A percentile compares a stretch with the other conserved stretches of the same genome.
Evolutionary conservation across 1,140 invertebrate species (phyloP).

Genomic region (Papilio polyxenes): DNA sequence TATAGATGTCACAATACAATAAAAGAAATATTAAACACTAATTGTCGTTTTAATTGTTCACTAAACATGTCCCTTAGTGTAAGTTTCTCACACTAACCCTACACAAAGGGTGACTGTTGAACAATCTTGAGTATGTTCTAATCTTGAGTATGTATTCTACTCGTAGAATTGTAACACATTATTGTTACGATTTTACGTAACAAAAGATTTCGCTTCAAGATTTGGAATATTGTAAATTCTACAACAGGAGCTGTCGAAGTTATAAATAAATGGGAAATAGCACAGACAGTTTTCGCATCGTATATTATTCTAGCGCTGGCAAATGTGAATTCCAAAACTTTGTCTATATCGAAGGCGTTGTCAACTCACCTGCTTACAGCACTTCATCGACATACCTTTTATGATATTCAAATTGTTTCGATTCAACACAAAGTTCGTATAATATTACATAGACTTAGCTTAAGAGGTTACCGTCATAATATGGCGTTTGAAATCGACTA

Average conservation of each 20-base stretch:
- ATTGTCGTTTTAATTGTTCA: no score
- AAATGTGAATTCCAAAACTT: constrained; percentile 28
- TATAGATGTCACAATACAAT: no score
- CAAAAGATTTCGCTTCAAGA: not conserved
- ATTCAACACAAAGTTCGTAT: not conserved
- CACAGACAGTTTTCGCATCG: constrained; percentile 11
- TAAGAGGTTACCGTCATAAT: no score
- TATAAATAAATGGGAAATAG: constrained; percentile 27
- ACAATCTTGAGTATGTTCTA: not conserved
- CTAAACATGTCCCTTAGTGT: no score
- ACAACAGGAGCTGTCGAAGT: constrained; percentile 13
- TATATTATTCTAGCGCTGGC: constrained; percentile 22
- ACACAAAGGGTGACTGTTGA: not conserved
- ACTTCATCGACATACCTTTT: constrained; percentile 10
- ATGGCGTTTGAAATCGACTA: no score
- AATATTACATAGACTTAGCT: no score
- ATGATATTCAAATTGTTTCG: not conserved
- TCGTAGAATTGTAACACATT: not conserved
- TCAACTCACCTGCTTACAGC: constrained; percentile 11
- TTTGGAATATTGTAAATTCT: constrained; percentile 22
- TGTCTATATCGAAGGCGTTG: constrained; percentile 11
- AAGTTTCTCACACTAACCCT: not conserved
- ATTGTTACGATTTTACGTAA: not conserved
- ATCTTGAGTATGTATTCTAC: not conserved
- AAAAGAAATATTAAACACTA: no score